Evolutionary conservation across 2,797 vertebrate genomes (phyloP).

Genomic region (Pteropus rufus): DNA sequence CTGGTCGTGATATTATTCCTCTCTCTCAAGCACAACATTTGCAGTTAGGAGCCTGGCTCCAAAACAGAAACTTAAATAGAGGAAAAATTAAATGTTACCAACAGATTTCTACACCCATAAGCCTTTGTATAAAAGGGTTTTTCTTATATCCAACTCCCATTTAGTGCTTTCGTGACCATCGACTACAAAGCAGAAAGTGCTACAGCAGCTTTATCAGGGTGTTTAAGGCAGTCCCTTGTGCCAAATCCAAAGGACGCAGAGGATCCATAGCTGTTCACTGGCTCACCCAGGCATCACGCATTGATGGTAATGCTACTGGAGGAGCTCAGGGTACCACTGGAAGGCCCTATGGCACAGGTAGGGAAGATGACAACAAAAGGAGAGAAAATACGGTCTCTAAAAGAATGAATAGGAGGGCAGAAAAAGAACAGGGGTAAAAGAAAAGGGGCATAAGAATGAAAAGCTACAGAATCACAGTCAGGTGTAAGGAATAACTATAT

Average conservation of each 20-base stretch:
- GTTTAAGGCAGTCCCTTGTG: neutral
- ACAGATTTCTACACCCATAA: neutral
- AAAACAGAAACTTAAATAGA: neutral
- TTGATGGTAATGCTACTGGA: accelerated
- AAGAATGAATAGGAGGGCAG: neutral
- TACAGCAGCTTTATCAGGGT: neutral
- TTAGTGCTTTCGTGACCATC: neutral
- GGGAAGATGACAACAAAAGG: neutral
- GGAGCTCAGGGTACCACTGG: neutral
- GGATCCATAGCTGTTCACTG: neutral
- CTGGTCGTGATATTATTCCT: neutral
- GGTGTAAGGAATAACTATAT: neutral
- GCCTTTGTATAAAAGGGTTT: neutral
- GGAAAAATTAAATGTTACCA: neutral
- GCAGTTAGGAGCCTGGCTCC: neutral
- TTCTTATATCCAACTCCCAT: neutral
- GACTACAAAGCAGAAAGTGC: neutral
- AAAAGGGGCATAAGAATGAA: neutral
- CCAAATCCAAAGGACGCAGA: neutral
- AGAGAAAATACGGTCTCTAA: neutral
- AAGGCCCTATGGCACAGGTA: neutral
- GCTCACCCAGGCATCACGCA: neutral
- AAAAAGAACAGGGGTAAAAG: neutral
- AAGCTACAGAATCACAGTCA: neutral
- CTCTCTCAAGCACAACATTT: neutral